These are phyloP conservation scores for Ploceus nigricollis DNA, from an alignment of 2,113 vertebrate genomes.

Conservation along the genomic window DNA sequence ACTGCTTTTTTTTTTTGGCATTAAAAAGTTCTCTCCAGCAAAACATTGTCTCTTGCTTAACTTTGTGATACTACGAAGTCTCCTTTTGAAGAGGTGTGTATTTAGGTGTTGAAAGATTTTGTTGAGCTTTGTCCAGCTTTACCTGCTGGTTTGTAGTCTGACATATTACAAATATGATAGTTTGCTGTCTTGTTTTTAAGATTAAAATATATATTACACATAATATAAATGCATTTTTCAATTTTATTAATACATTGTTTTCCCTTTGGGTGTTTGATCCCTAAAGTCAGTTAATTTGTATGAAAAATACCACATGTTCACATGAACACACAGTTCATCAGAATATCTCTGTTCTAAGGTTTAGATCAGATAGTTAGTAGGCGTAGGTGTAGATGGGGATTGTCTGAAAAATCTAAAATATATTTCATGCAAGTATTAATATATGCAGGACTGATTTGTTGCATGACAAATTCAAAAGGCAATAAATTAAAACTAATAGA, in stretches of 20 bases:
- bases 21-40: background rate
- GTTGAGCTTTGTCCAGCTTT: background rate
- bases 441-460: background rate
- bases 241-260: background rate
- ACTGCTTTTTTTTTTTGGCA: background rate
- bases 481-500: background rate
- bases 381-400: background rate
- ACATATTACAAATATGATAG: background rate
- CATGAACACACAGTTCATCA: background rate
- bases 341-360: background rate
- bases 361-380: background rate
- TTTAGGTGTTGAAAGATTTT: background rate
- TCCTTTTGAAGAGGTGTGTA: background rate
- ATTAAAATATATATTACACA: background rate
- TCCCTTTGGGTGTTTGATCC: background rate
- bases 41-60: background rate
- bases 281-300: background rate
- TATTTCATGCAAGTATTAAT: background rate
- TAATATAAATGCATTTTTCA: background rate
- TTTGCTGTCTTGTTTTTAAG: background rate
- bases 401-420: background rate
- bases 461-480: background rate
- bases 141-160: background rate
- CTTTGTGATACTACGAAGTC: background rate
- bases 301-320: background rate